Evolutionary conservation across 1,140 invertebrate genomes (phyloP), one percentile per base, ranked within the genome.

Genomic region (Pseudomyrmex flavicornis): DNA sequence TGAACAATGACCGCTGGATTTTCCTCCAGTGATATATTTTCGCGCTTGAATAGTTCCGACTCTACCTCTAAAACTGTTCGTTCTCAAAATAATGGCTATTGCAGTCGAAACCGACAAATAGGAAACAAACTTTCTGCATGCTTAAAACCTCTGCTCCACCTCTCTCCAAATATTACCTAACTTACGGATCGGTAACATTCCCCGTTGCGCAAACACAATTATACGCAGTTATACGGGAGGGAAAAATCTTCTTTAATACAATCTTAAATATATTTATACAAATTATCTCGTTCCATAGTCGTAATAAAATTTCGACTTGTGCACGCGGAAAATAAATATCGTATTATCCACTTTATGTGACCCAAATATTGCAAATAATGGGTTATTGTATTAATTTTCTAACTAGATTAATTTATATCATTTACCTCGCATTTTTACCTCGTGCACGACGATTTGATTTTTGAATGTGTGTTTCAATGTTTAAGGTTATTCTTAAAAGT

Each of bases 31-130:
- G 66, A 80, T 70, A 72, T 80, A 72, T 80, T 72, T 35, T 5
- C 54, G 48, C 66, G 66, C 17, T 48, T 48, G 66, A 70, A 80
- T 59, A 80, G 76, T 80, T 80, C n/a, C 22, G 66, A 69, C 66
- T 54, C 15, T 1, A 26, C 48, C 54, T 59, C 54, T 59, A 68
- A 80, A 80, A 80, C 54, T 44, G 66, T 70, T 59, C 17, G 65
- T 48, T 48, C 35, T 35, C 66, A 58, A 44, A 80, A 59, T 80
- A 80, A 80, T 72, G 76, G 76, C 76, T 26, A 35, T 59, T 59
- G 76, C 66, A 80, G 52, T 46, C 54, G 65, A 61, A 72, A 72
- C 54, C 66, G 66, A 80, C 76, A 80, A 80, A 80, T 72, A 72
- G 66, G 66, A 59, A 80, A 72, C 76, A 59, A 80, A 80, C 66